These are phyloP conservation scores for Brotula barbata DNA, from an alignment of 2,797 vertebrate genomes.

Conservation along the genomic window DNA sequence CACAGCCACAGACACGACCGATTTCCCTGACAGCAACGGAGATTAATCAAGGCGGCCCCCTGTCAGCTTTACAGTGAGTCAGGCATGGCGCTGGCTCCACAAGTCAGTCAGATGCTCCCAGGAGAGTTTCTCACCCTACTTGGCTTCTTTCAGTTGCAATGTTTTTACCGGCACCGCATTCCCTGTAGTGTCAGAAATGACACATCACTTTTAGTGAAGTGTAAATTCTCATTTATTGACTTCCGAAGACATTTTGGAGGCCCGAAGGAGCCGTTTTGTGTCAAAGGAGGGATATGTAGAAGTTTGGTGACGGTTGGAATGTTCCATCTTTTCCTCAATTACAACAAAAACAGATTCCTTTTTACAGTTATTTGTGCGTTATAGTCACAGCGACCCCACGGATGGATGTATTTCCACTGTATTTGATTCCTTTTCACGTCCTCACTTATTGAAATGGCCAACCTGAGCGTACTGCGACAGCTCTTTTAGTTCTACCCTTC, in stretches of 20 bases:
- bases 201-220: slow-evolving; percentile 2
- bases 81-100: slow-evolving; percentile 29
- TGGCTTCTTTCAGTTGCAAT: slow-evolving; percentile 14
- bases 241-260: not conserved
- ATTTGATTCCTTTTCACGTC: no score
- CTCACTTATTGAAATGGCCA: no score
- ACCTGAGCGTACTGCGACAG: no score
- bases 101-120: slow-evolving; percentile 23
- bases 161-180: slow-evolving; percentile 3
- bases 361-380: no score
- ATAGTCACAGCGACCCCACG: no score
- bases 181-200: slow-evolving; percentile 6
- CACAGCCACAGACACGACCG: slow-evolving; percentile 37
- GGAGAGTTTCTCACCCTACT: slow-evolving; percentile 1
- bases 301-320: not conserved
- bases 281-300: not conserved
- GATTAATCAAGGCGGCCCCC: slow-evolving; percentile 55
- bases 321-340: not conserved
- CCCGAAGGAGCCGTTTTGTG: not conserved
- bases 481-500: no score
- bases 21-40: slow-evolving; percentile 46
- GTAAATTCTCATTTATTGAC: slow-evolving; percentile 9
- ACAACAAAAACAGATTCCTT: no score
- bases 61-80: slow-evolving; percentile 45
- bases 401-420: no score